Evolutionary conservation across 1,140 invertebrate species (phyloP), one percentile per base, ranked within the genome.

Genomic region (Gyrodactylus salaris): DNA sequence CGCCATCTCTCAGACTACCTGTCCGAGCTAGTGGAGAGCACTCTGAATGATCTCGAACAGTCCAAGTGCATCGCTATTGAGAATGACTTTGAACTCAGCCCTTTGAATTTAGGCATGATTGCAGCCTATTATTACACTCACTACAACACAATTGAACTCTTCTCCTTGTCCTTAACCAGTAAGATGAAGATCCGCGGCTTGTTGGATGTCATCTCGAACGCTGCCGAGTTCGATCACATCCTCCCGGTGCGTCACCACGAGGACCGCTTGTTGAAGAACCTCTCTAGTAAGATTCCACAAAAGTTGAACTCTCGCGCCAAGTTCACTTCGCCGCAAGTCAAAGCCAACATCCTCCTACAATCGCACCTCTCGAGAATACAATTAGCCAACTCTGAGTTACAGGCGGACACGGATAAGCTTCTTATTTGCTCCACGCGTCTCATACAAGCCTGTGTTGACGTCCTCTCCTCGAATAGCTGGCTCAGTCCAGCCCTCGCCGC

Each of bases 91-190:
- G 92, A 98, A 79, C 88, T 89, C 0, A 84, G 88, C 70, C 89
- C 94, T 0, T 83, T 99, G 0, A 99, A 99, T 83, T 82, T 99
- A 78, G 95, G 95, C 75, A 98, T 99, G 91, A 99, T 99, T 80
- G 93, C 94, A 0, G 91, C 93, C 0, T 99, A 99, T 80, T 99
- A 99, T 80, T 99, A 98, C 79, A 98, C 98, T 76, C 96, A 97
- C 81, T 99, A 99, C 77, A 94, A 92, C 0, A 99, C 95, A 0
- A 98, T 99, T 75, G 93, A 98, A 81, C 82, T 98, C 74, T 99
- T 99, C 83, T 93, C 89, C 77, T 85, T 95, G 76, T 97, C 93
- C 0, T 80, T 99, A 1, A 96, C 92, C 72, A 89, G 85, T 75
- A 98, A 97, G 83, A 99, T 93, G 0, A 99, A 98, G 82, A 89